Evolutionary conservation across 2,113 vertebrate species (phyloP).

Genomic region (Chinchilla lanigera): DNA sequence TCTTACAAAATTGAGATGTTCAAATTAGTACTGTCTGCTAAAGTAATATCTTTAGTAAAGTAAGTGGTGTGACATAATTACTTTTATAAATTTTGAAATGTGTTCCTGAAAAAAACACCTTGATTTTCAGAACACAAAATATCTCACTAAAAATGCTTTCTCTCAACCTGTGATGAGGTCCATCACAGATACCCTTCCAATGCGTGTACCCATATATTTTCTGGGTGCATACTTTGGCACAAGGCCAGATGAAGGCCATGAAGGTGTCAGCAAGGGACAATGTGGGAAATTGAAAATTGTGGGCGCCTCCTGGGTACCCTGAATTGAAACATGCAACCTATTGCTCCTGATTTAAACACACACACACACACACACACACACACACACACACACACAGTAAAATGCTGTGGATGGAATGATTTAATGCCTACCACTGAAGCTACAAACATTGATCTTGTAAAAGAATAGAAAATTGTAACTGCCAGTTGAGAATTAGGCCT

Average conservation of each 20-base stretch:
- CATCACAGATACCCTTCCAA: neutral
- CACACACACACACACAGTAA: neutral
- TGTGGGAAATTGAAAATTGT: neutral
- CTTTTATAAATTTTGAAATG: neutral
- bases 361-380: neutral
- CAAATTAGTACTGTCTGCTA: neutral
- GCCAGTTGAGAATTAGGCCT: neutral
- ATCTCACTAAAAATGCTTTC: neutral
- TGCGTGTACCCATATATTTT: neutral
- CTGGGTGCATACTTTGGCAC: neutral
- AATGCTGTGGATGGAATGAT: neutral
- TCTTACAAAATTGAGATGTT: neutral
- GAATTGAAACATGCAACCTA: neutral
- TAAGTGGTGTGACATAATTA: accelerated
- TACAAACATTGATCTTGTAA: neutral
- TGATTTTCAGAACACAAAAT: neutral
- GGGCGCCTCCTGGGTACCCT: neutral
- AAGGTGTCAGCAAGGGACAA: neutral
- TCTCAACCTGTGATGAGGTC: neutral
- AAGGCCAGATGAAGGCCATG: neutral
- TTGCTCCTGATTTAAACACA: slow-evolving; percentile 23
- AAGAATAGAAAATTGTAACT: neutral
- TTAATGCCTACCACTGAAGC: neutral
- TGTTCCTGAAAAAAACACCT: neutral
- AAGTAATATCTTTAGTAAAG: neutral